Conservation (phyloP, 2,113 vertebrate species). For the Potamarius usumacintae region DNA sequence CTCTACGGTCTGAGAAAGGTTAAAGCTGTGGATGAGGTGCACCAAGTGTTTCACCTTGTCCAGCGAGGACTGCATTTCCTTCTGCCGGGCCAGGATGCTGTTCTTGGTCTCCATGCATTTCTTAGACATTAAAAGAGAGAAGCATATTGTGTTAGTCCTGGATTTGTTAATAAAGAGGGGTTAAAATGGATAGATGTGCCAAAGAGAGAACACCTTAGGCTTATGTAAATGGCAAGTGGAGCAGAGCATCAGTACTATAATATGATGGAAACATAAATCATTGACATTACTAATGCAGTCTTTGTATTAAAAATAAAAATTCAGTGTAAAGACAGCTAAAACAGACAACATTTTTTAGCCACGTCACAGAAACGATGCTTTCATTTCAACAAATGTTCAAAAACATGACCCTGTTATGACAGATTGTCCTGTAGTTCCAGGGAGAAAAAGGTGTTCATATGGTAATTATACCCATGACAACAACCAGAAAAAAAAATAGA, state of each 20-base stretch:
- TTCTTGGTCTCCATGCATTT: conserved; percentile 99
- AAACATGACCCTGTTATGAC: background rate
- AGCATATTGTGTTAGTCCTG: background rate
- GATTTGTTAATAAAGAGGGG: background rate
- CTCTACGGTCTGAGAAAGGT: conserved; percentile 86
- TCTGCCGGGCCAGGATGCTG: conserved; percentile 90
- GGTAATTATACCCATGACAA: background rate
- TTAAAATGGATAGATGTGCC: background rate
- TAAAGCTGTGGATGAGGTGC: conserved; percentile 94
- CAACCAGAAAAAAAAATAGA: background rate
- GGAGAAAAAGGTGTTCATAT: background rate
- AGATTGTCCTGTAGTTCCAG: background rate
- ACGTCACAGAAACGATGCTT: background rate
- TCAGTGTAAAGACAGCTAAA: background rate
- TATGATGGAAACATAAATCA: background rate
- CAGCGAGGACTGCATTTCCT: conserved; percentile 96
- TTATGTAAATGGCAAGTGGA: background rate
- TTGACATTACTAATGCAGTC: background rate
- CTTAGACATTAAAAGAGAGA: conserved; percentile 66
- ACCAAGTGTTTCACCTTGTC: conserved; percentile 96
- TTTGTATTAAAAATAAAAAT: background rate
- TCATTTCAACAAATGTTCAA: background rate
- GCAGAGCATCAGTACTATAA: background rate
- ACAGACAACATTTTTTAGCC: background rate
- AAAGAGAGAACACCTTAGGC: background rate